Percentiles rank a stretch among this genome's conserved stretches.
Evolutionary conservation across 2,113 vertebrate genomes (phyloP).

Genomic region (Symphodus melops): DNA sequence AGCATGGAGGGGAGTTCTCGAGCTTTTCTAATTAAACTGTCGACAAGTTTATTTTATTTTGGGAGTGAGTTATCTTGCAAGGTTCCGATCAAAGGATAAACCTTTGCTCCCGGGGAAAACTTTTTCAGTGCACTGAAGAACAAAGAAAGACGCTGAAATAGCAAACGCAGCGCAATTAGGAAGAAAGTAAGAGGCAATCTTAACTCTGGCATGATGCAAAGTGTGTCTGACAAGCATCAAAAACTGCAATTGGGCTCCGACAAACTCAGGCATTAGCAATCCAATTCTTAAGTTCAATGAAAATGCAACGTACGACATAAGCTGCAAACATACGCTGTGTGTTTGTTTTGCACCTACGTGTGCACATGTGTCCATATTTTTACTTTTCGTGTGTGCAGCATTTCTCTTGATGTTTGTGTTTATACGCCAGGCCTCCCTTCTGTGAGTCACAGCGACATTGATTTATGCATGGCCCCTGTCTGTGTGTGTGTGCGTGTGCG

Average conservation of each 20-base stretch:
- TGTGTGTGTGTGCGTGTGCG: conserved; percentile 22
- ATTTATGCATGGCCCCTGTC: conserved; percentile 67
- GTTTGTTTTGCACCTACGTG: conserved; percentile 26
- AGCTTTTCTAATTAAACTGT: conserved; percentile 79
- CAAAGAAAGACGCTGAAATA: conserved; percentile 69
- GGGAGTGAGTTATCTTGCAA: conserved; percentile 68
- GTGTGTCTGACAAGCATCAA: conserved; percentile 65
- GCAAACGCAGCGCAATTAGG: conserved; percentile 43
- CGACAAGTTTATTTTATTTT: conserved; percentile 75
- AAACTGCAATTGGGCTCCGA: conserved; percentile 37
- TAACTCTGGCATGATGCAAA: conserved; percentile 59
- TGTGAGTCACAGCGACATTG: conserved; percentile 76
- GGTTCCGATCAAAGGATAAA: conserved; percentile 81
- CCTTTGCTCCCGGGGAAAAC: conserved; percentile 60
- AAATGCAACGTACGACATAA: conserved; percentile 13
- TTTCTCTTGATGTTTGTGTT: conserved; percentile 71
- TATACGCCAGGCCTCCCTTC: conserved; percentile 62
- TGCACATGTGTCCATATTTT: conserved; percentile 23
- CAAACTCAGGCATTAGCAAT: conserved; percentile 49
- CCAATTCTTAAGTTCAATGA: conserved; percentile 29
- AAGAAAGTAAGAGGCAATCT: conserved; percentile 54
- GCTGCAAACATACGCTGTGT: conserved; percentile 13
- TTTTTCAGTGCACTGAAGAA: conserved; percentile 65
- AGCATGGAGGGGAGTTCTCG: conserved; percentile 39
- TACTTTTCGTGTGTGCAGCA: conserved; percentile 43